A percentile compares a stretch with the other conserved stretches of the same genome.
phyloP scores from a whole-genome alignment of 2,797 vertebrate genomes.

The Enteromius afrohamiltoni region DNA sequence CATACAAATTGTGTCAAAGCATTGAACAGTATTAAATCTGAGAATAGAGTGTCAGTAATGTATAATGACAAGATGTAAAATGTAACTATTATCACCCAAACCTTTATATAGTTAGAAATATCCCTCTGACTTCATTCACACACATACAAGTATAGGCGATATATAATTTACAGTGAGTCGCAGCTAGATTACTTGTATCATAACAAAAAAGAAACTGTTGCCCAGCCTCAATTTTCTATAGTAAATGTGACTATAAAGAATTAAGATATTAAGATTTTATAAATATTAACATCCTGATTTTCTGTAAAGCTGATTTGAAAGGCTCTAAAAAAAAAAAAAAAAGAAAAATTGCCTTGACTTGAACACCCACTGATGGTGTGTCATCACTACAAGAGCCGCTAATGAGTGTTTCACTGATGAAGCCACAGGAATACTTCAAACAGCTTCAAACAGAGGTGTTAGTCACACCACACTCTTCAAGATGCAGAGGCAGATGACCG shows the following conservation, averaged over 20 bases:
- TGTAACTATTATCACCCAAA: no score
- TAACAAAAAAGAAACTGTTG: no score
- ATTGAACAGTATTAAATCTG: no score
- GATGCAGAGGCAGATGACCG: slow-evolving; percentile 35
- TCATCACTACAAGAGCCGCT: slow-evolving; percentile 28
- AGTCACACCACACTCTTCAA: slow-evolving; percentile 28
- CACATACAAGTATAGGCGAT: neutral
- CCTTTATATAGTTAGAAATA: no score
- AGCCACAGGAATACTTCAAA: slow-evolving; percentile 36
- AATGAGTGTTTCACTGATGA: slow-evolving; percentile 42
- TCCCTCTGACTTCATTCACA: no score
- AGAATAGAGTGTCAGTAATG: no score
- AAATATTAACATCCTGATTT: neutral
- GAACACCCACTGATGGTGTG: slow-evolving; percentile 27
- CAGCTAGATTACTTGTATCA: neutral
- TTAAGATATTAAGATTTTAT: neutral
- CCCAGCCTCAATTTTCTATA: no score
- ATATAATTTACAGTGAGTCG: neutral
- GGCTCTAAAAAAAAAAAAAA: neutral
- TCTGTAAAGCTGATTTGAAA: neutral
- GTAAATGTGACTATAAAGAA: neutral
- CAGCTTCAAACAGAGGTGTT: slow-evolving; percentile 15
- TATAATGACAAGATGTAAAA: no score
- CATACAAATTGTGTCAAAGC: no score
- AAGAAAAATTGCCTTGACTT: neutral